phyloP scores from a whole-genome alignment of 2,113 vertebrate genomes.

The Eurystomus gularis region DNA sequence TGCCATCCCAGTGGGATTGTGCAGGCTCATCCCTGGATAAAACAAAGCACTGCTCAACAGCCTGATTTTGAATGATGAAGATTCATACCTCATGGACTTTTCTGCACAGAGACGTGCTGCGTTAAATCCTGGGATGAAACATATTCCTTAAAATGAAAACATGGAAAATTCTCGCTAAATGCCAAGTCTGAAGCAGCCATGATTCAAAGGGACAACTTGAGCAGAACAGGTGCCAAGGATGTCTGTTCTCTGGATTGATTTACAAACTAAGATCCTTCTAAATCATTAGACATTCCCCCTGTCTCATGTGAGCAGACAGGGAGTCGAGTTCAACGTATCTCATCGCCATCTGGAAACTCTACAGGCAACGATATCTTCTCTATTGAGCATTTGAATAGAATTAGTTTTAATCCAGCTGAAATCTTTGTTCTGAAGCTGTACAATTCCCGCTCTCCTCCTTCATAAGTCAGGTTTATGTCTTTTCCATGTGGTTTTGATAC shows the following conservation, averaged over 20 bases:
- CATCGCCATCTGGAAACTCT: slow-evolving; percentile 37
- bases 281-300: background rate
- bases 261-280: slow-evolving; percentile 29
- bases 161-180: slow-evolving; percentile 26
- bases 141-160: slow-evolving; percentile 10
- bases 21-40: background rate
- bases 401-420: slow-evolving; percentile 42
- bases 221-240: slow-evolving; percentile 45
- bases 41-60: background rate
- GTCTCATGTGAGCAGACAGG: slow-evolving; percentile 2
- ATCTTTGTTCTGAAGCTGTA: slow-evolving; percentile 48
- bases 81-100: background rate
- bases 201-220: slow-evolving; percentile 51
- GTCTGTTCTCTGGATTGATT: slow-evolving; percentile 20
- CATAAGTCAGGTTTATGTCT: slow-evolving; percentile 14
- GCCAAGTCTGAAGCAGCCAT: slow-evolving; percentile 2
- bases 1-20: background rate
- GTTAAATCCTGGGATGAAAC: background rate
- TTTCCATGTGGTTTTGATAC: slow-evolving; percentile 51
- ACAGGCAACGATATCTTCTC: slow-evolving; percentile 1
- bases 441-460: slow-evolving; percentile 3
- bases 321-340: background rate
- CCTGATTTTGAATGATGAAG: background rate
- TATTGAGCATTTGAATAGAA: slow-evolving; percentile 10
- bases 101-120: background rate